Base-by-base conservation (phyloP, 2,888 invertebrate genomes). In the Sisyra terminalis region DNA sequence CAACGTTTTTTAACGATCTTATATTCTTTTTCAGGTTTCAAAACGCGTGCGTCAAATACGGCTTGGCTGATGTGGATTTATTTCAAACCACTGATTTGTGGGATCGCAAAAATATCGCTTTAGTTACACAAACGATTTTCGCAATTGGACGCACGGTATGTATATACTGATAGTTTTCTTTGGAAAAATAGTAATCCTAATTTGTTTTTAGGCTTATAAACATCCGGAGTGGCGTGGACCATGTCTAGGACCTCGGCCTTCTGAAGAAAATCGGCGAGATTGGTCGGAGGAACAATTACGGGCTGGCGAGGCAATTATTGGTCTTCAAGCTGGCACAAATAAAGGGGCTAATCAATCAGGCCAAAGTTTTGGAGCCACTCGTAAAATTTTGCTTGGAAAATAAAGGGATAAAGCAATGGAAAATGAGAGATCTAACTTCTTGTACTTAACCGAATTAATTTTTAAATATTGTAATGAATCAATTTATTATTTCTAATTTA, bases 31-130 rank as follows among this genome's bases (percentile, higher is more conserved):
- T 37, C 59, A 84, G 84, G 56, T 89, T 92, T 59, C 79, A 86
- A 52, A 78, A 78, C 50, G 87, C 85, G 2, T 84, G 84, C 55
- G 70, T 78, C 36, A 75, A 72, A 53, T 83, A 88, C 53, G 93
- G 92, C 41, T 85, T 93, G 1, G 76, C 84, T 5, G 85, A 86
- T 50, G 76, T 78, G 1, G 92, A 92, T 57, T 70, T 85, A 9
- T 92, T 92, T 70, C 88, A 90, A 65, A 85, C 92, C 2, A 87
- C 88, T 0, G 93, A 93, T 56, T 70, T 94, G 18, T 90, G 85
- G 73, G 93, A 93, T 59, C 75, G 74, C 55, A 87, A 88, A 63
- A 92, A 93, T 61, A 85, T 93, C 49, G 75, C 80, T 29, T 74
- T 84, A 44, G 92, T 93, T 39, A 84, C 92, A 41, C 78, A 79